Percentiles rank a stretch among this genome's conserved stretches.
Evolutionary conservation across 2,113 vertebrate genomes (phyloP).

Genomic region (Apteryx owenii): DNA sequence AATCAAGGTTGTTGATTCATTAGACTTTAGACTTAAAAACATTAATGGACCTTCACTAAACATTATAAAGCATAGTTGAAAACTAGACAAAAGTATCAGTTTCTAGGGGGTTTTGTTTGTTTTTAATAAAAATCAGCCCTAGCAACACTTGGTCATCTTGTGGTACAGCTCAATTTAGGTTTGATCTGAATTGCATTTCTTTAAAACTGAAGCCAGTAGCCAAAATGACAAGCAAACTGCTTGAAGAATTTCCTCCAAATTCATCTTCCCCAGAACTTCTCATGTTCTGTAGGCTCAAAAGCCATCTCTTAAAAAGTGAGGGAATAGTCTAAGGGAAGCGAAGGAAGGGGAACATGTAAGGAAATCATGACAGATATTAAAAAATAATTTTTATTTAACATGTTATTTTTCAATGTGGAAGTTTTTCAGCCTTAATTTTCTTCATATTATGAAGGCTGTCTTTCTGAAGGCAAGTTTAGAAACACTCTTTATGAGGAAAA

Average conservation of each 20-base stretch:
- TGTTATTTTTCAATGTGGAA: neutral
- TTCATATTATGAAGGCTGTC: neutral
- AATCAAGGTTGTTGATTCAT: neutral
- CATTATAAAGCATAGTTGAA: neutral
- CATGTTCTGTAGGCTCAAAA: neutral
- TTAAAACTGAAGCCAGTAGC: neutral
- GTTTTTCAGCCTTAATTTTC: neutral
- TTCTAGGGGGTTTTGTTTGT: neutral
- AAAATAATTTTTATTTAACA: neutral
- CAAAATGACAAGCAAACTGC: neutral
- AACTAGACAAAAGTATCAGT: neutral
- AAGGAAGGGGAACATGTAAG: neutral
- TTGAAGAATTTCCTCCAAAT: neutral
- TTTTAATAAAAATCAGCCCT: neutral
- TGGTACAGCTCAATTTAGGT: neutral
- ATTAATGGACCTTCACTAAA: neutral
- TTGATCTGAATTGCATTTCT: neutral
- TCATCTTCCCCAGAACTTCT: neutral
- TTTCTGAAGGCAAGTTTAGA: neutral
- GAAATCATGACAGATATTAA: neutral
- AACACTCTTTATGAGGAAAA: neutral
- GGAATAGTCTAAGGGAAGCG: neutral
- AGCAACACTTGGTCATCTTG: neutral
- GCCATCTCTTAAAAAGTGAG: neutral
- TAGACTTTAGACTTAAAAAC: neutral